Evolutionary conservation across 2,113 vertebrate species (phyloP).

Genomic region (Chaetops frenatus): DNA sequence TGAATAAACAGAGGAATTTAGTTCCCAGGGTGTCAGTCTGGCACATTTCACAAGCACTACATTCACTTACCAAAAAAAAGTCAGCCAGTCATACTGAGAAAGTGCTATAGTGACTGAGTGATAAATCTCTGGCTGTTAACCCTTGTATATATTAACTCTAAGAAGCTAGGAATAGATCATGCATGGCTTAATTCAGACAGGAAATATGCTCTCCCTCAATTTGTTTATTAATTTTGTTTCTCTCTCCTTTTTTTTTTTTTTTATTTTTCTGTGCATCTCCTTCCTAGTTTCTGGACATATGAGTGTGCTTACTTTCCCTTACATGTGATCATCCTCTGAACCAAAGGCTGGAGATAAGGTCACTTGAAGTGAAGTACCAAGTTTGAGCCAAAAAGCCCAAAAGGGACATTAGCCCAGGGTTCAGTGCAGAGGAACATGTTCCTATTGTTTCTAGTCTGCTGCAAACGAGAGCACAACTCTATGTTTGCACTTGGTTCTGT

Average conservation of each 20-base stretch:
- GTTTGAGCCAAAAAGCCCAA: background rate
- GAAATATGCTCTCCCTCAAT: background rate
- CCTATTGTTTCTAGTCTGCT: background rate
- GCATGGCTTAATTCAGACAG: background rate
- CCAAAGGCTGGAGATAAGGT: background rate
- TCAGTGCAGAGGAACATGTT: background rate
- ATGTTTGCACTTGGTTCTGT: background rate
- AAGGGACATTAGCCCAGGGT: background rate
- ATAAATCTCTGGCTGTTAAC: conserved; percentile 1
- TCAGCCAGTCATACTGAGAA: background rate
- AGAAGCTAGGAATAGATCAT: background rate
- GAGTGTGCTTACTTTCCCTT: background rate
- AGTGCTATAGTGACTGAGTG: background rate
- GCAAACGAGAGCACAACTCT: background rate
- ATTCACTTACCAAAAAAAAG: background rate
- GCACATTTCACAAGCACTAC: conserved; percentile 41
- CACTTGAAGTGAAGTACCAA: background rate
- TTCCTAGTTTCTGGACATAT: background rate
- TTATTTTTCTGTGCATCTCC: background rate
- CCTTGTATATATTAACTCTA: background rate
- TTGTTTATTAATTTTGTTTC: background rate
- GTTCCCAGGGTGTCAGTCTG: conserved; percentile 50
- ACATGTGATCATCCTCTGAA: background rate
- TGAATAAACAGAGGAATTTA: conserved; percentile 52
- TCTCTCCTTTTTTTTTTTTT: background rate